Conservation (phyloP, 2,113 vertebrate genomes). For the Takifugu flavidus region DNA sequence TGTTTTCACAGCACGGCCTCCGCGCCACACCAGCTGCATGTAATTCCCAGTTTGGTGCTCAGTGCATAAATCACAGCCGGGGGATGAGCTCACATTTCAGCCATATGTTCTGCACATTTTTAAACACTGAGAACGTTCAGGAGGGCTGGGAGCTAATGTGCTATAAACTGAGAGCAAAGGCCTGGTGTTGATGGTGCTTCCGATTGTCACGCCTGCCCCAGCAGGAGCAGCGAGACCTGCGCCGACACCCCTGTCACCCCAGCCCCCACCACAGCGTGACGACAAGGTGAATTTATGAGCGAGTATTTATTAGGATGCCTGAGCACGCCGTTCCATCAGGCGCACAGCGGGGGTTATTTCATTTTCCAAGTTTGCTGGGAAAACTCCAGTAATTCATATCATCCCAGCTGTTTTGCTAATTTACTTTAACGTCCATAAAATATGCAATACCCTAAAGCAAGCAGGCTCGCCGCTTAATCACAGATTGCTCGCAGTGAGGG, state of each 20-base stretch:
- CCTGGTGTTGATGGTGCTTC: neutral
- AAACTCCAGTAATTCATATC: constrained; percentile 47
- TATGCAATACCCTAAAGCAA: constrained; percentile 34
- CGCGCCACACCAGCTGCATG: too few relatives aligned
- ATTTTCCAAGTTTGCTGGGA: constrained; percentile 46
- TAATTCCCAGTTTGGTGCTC: too few relatives aligned
- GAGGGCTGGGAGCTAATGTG: too few relatives aligned
- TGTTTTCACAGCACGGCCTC: too few relatives aligned
- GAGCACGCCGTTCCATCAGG: constrained; percentile 62
- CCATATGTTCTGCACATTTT: too few relatives aligned
- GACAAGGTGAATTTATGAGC: constrained; percentile 33
- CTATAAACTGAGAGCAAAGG: neutral
- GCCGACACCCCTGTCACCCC: constrained; percentile 17
- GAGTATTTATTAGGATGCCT: constrained; percentile 63
- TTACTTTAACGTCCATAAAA: constrained; percentile 45
- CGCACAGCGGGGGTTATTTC: constrained; percentile 50
- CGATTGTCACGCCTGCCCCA: too few relatives aligned
- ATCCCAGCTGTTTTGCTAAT: constrained; percentile 55
- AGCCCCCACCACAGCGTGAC: constrained; percentile 24
- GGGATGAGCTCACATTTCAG: too few relatives aligned
- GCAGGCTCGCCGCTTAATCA: constrained; percentile 26
- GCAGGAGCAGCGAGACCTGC: constrained; percentile 11
- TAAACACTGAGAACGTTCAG: too few relatives aligned
- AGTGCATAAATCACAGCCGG: too few relatives aligned
- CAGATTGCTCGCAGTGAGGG: constrained; percentile 39